Conservation (phyloP, 2,888 invertebrate species). For the Pammene fasciana region DNA sequence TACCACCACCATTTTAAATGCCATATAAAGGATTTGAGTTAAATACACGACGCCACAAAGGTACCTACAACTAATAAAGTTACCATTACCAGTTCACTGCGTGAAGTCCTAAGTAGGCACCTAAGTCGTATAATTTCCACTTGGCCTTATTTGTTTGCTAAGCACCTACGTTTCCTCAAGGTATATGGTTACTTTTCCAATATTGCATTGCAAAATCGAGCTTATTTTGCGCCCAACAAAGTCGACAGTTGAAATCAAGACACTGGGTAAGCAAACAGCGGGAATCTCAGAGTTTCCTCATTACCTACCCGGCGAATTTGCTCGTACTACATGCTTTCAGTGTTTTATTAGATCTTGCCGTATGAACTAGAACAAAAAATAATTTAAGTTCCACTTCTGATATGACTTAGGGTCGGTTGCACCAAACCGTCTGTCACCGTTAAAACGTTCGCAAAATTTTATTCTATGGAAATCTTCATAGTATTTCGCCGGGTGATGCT, state of each 20-base stretch:
- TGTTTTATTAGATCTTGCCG: neutral
- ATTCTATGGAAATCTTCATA: too few species aligned
- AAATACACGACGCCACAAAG: too few species aligned
- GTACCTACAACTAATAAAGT: neutral
- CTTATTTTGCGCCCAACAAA: neutral
- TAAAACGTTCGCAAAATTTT: too few species aligned
- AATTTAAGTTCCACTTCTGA: too few species aligned
- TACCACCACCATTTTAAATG: too few species aligned
- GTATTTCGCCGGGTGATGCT: too few species aligned
- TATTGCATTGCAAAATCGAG: neutral
- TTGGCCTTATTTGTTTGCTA: conserved; percentile 3
- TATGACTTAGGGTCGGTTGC: too few species aligned
- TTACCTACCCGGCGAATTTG: neutral
- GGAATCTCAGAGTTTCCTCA: neutral
- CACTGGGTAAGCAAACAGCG: neutral
- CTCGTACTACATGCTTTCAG: conserved; percentile 4
- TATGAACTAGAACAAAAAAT: neutral
- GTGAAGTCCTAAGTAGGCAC: neutral
- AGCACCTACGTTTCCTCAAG: neutral
- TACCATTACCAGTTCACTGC: neutral
- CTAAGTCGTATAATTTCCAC: conserved; percentile 4
- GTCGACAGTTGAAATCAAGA: neutral
- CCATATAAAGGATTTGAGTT: too few species aligned
- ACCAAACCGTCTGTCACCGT: too few species aligned
- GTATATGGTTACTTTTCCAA: neutral